Evolutionary conservation across 2,888 invertebrate species (phyloP), one percentile per base, ranked within the genome.

Genomic region (Parnassius orleans): DNA sequence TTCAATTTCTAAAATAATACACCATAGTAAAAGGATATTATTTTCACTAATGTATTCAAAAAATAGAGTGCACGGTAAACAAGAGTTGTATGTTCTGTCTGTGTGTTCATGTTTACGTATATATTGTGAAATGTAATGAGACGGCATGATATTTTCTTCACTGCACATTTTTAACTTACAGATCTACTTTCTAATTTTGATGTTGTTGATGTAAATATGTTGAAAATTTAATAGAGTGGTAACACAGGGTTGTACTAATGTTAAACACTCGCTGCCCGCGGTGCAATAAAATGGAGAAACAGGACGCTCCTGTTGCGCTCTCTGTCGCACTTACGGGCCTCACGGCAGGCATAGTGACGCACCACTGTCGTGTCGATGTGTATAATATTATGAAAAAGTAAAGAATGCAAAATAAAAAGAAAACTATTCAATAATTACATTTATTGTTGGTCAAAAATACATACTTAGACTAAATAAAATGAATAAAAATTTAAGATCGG

Each of bases 121-220:
- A 43, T n/a, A 48, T 53, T 48, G 53, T 60, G 47, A 60, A 53
- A 42, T 60, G 53, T 53, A 48, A 60, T 47, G 3, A 47, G 12
- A 47, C 10, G 10, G 14, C 41, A 19, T 19, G 9, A 60, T 48
- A 53, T 51, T 57, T 42, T 57, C 42, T 41, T 9, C 53, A 47
- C 10, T 24, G 1, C 12, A 50, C 47, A 14, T 48, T 43, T 50
- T 51, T 44, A 24, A 12, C 3, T 60, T 41, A 46, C 15, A 47
- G 5, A 54, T 48, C 10, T 50, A 24, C 44, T n/a, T 52, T 56
- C 10, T 3, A 56, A 11, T 52, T 24, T 42, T 52, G 19, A 24
- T 53, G 48, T 53, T 53, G 42, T 57, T 57, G 42, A 24, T 57
- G 61, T 56, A 61, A 51, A 56, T 56, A 47, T 55, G 52, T 56